Base-by-base conservation (phyloP, 1,140 invertebrate species). In the Neomicropteryx cornuta region DNA sequence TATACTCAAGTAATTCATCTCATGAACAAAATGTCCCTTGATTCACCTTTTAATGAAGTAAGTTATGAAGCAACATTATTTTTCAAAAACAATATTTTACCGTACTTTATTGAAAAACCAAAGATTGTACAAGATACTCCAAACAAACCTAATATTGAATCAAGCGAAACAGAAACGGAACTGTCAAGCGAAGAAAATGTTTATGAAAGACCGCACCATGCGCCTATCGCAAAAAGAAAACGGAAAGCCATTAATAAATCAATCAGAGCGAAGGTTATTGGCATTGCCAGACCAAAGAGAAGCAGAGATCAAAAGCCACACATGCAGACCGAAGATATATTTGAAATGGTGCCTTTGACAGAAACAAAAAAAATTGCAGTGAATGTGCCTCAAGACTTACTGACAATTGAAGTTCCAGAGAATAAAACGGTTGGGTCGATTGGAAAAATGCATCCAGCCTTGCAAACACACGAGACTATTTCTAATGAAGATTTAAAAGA, bases 1-100 rank as follows among this genome's bases (percentile, higher is more conserved):
- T 95, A 95, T 56, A 79, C 72, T 17, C 90, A 86, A 72, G 82
- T 87, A 4, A 55, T 95, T 33, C 90, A 96, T 71, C 69, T 97
- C 20, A 95, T 96, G 90, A 95, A 95, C 55, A 90, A 84, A 68
- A 93, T 97, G 89, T 88, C 84, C 60, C 56, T 95, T 30, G 82
- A 85, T 22, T 75, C 78, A 39, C 91, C 91, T n/a, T 94, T 95
- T 68, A 71, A 77, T 23, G 54, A 67, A 52, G 56, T 75, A 58
- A 55, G 56, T 61, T 18, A 53, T 53, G 47, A 60, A 53, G 44
- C 70, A 46, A 32, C 60, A 50, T 42, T 45, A 51, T 60, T 62
- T 62, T 55, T 72, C 56, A 62, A 64, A 52, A 44, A 58, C 40
- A 49, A 48, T 43, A 60, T 64, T 45, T 49, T 48, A 42, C 31